Evolutionary conservation across 2,888 invertebrate species (phyloP).

Genomic region (Sphaerophoria rueppellii): DNA sequence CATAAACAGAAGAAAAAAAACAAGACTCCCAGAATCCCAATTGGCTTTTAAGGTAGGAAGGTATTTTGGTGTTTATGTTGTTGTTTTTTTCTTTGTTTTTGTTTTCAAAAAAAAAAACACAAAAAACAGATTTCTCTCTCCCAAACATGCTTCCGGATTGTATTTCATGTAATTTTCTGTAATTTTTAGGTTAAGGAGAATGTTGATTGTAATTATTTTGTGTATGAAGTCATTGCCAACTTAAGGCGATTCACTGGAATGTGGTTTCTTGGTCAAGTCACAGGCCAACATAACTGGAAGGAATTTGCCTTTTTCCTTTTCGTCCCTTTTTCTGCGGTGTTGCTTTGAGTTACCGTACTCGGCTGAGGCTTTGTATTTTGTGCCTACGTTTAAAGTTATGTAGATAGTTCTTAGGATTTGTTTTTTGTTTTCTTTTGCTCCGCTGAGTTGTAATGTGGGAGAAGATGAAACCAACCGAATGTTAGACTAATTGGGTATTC

Average conservation of each 20-base stretch:
- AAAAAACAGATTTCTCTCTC: constrained; percentile 2
- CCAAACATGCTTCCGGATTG: constrained; percentile 68
- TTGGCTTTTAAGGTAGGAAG: constrained; percentile 15
- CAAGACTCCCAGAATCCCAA: constrained; percentile 17
- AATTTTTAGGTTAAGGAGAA: constrained; percentile 47
- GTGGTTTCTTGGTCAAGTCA: constrained; percentile 14
- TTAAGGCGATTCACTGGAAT: constrained; percentile 42
- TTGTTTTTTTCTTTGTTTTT: constrained; percentile 23
- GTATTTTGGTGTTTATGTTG: not conserved
- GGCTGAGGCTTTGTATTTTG: not conserved
- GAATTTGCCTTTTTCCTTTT: constrained; percentile 32
- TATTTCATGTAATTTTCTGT: constrained; percentile 67
- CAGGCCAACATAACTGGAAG: not conserved
- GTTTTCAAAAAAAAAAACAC: not conserved
- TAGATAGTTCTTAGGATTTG: not conserved
- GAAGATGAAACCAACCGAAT: constrained; percentile 18
- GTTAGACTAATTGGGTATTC: constrained; percentile 20
- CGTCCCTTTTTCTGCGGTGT: constrained; percentile 31
- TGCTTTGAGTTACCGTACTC: constrained; percentile 39
- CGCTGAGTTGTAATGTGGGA: not conserved
- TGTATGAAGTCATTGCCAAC: constrained; percentile 37
- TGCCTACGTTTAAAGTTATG: not conserved
- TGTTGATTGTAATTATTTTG: constrained; percentile 5
- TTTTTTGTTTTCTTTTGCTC: not conserved
- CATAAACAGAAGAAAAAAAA: constrained; percentile 2